Evolutionary conservation across 2,888 invertebrate species (phyloP).

Genomic region (Synanthedon andrenaeformis): DNA sequence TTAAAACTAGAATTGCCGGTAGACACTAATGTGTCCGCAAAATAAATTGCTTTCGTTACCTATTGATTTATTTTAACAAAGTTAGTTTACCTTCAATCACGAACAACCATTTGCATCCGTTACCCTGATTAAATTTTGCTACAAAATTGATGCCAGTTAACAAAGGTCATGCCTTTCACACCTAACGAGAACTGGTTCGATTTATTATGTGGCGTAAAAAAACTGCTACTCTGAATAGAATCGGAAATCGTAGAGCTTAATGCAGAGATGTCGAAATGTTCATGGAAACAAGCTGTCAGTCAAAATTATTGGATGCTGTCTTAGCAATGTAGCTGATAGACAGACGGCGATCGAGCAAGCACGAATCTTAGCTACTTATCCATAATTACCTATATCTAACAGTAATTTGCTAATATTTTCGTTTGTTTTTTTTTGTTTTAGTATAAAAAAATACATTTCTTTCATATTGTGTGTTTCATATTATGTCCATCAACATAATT

Average conservation of each 20-base stretch:
- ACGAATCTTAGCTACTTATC: slow-evolving; percentile 1
- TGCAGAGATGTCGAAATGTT: slow-evolving; percentile 13
- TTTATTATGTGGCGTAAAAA: slow-evolving; percentile 11
- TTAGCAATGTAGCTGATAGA: background rate
- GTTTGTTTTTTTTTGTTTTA: too few relatives aligned
- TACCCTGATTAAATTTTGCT: slow-evolving; percentile 26
- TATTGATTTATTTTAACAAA: slow-evolving; percentile 8
- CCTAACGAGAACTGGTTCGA: slow-evolving; percentile 24
- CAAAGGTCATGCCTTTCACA: slow-evolving; percentile 39
- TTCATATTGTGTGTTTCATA: too few relatives aligned
- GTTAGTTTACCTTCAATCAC: slow-evolving; percentile 15
- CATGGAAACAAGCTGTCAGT: slow-evolving; percentile 17
- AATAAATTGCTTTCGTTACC: slow-evolving; percentile 19
- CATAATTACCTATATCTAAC: background rate
- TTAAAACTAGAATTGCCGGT: slow-evolving; percentile 13
- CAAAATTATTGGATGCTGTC: slow-evolving; percentile 14
- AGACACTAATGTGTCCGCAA: slow-evolving; percentile 12
- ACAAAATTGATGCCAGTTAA: slow-evolving; percentile 24
- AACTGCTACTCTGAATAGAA: slow-evolving; percentile 11
- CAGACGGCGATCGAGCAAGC: background rate
- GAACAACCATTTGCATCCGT: slow-evolving; percentile 17
- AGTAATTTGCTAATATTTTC: too few relatives aligned
- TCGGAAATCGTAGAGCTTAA: slow-evolving; percentile 8
- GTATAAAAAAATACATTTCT: too few relatives aligned
- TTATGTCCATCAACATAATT: too few relatives aligned